A percentile compares a stretch with the other conserved stretches of the same genome.
These are phyloP conservation scores for Nesidiocoris tenuis DNA, from an alignment of 2,888 invertebrate genomes.

Conservation along the genomic window DNA sequence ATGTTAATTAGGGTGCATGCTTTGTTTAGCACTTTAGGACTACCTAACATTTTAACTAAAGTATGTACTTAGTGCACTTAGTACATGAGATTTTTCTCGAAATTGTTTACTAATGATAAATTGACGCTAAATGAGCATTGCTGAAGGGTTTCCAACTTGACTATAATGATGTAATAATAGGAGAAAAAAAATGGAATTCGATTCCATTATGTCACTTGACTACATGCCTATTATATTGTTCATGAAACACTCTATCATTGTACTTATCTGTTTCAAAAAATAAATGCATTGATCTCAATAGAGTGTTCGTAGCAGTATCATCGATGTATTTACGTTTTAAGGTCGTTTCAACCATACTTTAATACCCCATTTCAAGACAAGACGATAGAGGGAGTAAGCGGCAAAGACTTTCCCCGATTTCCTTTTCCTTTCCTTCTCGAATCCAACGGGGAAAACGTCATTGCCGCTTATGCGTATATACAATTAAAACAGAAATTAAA, in stretches of 20 bases:
- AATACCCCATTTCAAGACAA: not conserved
- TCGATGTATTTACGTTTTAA: not conserved
- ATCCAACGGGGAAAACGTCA: not conserved
- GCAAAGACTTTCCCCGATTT: not conserved
- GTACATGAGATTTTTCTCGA: conserved; percentile 29
- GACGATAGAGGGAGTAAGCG: not conserved
- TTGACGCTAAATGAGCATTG: conserved; percentile 44
- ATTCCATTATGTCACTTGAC: not conserved
- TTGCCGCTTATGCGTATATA: not conserved
- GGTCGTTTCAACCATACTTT: not conserved
- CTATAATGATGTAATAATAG: not conserved
- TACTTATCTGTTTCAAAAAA: conserved; percentile 40
- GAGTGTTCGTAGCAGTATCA: conserved; percentile 35
- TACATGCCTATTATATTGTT: conserved; percentile 4
- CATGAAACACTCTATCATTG: conserved; percentile 20
- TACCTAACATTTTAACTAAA: not conserved
- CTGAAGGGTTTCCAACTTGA: conserved; percentile 49
- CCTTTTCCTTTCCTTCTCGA: not conserved
- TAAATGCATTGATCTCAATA: conserved; percentile 48
- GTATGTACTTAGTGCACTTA: conserved; percentile 40
- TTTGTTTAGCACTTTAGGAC: conserved; percentile 40
- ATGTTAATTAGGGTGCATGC: conserved; percentile 36
- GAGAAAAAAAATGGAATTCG: not conserved
- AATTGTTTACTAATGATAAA: conserved; percentile 25
- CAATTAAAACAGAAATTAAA: too few relatives aligned